Base-by-base conservation (phyloP, 2,113 vertebrate genomes). In the Chlorodrepanis virens region DNA sequence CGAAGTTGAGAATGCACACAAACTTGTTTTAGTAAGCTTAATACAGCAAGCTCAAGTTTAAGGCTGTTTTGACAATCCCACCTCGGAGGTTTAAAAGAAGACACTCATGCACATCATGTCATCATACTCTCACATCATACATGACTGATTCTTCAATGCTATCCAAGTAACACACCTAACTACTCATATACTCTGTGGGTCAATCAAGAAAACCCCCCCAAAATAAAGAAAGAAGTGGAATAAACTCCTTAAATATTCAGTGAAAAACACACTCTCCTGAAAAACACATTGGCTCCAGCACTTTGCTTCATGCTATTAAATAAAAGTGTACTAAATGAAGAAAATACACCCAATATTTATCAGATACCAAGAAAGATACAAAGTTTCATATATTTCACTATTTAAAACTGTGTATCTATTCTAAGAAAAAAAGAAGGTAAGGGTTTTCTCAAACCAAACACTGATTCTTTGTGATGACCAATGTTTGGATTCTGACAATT, bases 1-100 rank as follows among this genome's bases (percentile, higher is more conserved):
- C 3, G 53, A 96, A 85, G 83, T 42, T 86, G 91, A 10, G 74
- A 95, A 92, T 57, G 77, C 57, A 86, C 47, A 94, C 40, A 94
- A 85, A 95, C 87, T 95, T 97, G 75, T 89, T 97, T 96, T 91
- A 97, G 95, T 96, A 96, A 95, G 87, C 91, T 97, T 91, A 97
- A 97, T 93, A 97, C 95, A 95, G 91, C 63, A 97, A 97, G 86
- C 57, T 74, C 57, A 96, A 93, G 76, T 96, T 95, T 90, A 93
- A 93, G 52, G 89, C 74, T 94, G 83, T 92, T 97, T 90, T 91
- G 89, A 97, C 89, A 96, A 97, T 94, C 69, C 40, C 79, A 93
- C 89, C 78, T 96, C 85, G 61, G 95, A 97, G 93, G 96, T 69
- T 94, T 96, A 69, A 91, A 72, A 96, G 96, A 81, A 84, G 5